Evolutionary conservation across 2,113 vertebrate species (phyloP).

Genomic region (Hippocampus guttulatus): DNA sequence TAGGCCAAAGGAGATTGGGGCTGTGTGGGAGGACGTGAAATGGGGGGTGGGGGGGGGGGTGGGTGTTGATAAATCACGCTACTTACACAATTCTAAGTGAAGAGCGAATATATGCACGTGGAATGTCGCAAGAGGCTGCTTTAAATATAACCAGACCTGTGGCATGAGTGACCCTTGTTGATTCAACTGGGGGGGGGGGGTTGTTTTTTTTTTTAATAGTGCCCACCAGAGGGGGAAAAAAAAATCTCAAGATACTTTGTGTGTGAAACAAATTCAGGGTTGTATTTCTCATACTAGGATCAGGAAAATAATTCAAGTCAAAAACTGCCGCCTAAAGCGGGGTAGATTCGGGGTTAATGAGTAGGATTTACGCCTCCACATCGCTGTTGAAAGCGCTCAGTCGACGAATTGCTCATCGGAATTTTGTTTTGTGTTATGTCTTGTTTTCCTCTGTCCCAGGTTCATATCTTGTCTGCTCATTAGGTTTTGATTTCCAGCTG

Average conservation of each 20-base stretch:
- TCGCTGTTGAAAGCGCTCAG: no score
- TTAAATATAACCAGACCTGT: slow-evolving; percentile 28
- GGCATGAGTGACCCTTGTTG: background rate
- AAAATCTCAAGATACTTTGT: no score
- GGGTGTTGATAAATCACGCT: slow-evolving; percentile 43
- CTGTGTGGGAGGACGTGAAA: slow-evolving; percentile 51
- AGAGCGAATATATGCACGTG: slow-evolving; percentile 29
- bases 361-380: no score
- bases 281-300: no score
- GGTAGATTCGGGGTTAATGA: background rate
- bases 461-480: no score
- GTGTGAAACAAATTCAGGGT: no score
- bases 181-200: no score
- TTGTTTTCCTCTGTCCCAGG: no score
- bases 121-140: slow-evolving; percentile 21
- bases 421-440: background rate
- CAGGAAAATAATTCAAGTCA: background rate
- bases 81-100: slow-evolving; percentile 42
- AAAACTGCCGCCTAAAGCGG: background rate
- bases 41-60: slow-evolving; percentile 44
- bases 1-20: slow-evolving; percentile 21
- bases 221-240: background rate
- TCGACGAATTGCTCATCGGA: no score
- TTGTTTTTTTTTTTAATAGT: background rate
- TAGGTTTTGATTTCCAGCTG: no score